A percentile compares a stretch with the other conserved stretches of the same genome.
Conservation (phyloP, 2,888 invertebrate genomes). For the Aleiodes leptofemur region DNA sequence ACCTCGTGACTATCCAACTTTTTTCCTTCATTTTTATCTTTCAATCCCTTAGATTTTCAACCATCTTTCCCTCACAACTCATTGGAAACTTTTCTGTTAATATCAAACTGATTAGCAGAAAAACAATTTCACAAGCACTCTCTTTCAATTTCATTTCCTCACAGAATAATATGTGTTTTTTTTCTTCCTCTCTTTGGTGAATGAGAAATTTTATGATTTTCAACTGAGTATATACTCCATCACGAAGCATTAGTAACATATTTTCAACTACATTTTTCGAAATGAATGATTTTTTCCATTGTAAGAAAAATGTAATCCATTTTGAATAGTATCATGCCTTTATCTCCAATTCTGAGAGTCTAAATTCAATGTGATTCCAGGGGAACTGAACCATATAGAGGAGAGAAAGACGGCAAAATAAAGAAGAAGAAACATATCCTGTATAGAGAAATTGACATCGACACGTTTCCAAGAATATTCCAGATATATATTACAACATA, state of each 20-base stretch:
- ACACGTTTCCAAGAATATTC: constrained; percentile 17
- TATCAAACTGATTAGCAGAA: constrained; percentile 11
- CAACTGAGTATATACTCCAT: too few relatives aligned
- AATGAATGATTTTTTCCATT: background rate
- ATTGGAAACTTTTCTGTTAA: constrained; percentile 10
- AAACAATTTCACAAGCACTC: constrained; percentile 5
- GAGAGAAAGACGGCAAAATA: background rate
- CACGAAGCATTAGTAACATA: too few relatives aligned
- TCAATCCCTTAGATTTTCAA: background rate
- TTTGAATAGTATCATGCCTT: too few relatives aligned
- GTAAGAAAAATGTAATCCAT: background rate
- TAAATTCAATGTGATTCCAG: background rate
- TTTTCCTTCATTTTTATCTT: background rate
- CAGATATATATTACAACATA: background rate
- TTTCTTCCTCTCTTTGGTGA: too few relatives aligned
- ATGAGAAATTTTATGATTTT: too few relatives aligned
- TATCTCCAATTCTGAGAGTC: background rate
- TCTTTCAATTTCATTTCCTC: too few relatives aligned
- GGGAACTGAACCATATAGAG: background rate
- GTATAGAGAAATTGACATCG: constrained; percentile 7
- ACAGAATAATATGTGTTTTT: too few relatives aligned
- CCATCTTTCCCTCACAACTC: constrained; percentile 18
- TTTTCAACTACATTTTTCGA: too few relatives aligned
- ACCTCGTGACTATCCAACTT: background rate
- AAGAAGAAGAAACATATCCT: background rate